phyloP scores from a whole-genome alignment of 1,140 invertebrate species.

The Caerostris darwini region DNA sequence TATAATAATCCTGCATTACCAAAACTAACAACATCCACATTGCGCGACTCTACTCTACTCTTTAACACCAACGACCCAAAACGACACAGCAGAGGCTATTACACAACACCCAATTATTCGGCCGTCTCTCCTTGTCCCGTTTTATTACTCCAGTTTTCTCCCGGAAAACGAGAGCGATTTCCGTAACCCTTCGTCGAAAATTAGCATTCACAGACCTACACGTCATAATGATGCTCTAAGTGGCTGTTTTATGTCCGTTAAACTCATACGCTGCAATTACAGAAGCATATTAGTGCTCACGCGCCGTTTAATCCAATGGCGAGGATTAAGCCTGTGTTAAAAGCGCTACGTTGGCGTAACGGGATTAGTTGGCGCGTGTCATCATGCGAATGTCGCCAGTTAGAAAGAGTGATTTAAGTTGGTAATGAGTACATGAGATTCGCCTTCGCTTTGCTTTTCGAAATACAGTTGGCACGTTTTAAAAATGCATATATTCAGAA shows the following conservation, averaged over 20 bases:
- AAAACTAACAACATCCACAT: not conserved
- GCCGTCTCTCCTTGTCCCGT: not conserved
- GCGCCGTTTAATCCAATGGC: not conserved
- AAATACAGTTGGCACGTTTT: no score
- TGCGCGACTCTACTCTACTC: not conserved
- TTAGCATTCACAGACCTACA: slow-evolving; percentile 21
- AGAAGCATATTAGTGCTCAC: not conserved
- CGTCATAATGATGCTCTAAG: slow-evolving; percentile 13
- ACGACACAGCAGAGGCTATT: not conserved
- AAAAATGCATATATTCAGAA: no score
- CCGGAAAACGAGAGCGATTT: not conserved
- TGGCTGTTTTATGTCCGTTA: slow-evolving; percentile 9
- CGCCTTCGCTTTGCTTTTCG: no score
- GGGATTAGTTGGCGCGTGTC: not conserved
- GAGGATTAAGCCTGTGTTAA: not conserved
- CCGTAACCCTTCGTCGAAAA: not conserved
- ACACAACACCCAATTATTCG: not conserved
- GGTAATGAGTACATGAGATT: no score
- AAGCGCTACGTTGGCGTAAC: not conserved
- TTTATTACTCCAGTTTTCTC: not conserved
- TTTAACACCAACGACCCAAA: not conserved
- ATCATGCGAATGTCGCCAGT: not conserved
- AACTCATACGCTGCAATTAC: slow-evolving; percentile 9
- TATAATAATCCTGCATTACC: not conserved
- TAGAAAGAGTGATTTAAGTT: not conserved